Conservation (phyloP, 2,888 invertebrate species). For the Clitarchus hookeri region DNA sequence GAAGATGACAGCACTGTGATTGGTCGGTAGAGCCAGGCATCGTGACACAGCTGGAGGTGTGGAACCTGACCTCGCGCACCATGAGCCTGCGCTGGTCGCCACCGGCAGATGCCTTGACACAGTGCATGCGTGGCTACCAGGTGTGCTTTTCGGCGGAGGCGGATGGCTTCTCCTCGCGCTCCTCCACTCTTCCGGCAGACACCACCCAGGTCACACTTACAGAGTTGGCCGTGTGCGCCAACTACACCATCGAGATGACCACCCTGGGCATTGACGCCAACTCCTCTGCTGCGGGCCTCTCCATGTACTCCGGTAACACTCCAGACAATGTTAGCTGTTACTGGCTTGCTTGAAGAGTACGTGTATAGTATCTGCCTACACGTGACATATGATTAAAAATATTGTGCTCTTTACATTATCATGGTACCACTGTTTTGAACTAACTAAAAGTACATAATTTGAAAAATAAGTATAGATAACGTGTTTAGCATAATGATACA, state of each 20-base stretch:
- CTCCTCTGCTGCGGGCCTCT: background rate
- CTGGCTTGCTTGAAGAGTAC: too few relatives aligned
- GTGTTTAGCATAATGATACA: too few relatives aligned
- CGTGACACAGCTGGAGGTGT: background rate
- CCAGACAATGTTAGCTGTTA: too few relatives aligned
- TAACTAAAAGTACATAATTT: too few relatives aligned
- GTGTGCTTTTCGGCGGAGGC: background rate
- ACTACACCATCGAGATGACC: background rate
- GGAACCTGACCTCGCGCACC: background rate
- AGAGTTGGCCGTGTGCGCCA: background rate
- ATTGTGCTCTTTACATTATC: too few relatives aligned
- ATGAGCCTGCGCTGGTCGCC: background rate
- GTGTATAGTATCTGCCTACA: too few relatives aligned
- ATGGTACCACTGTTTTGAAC: too few relatives aligned
- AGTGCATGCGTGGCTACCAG: background rate
- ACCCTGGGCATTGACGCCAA: background rate
- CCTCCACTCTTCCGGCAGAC: background rate
- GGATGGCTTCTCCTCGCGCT: background rate
- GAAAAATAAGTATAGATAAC: too few relatives aligned
- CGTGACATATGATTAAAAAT: too few relatives aligned
- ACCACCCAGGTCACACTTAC: background rate
- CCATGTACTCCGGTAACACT: background rate
- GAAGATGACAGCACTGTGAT: background rate
- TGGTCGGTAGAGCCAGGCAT: background rate
- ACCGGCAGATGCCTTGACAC: background rate